phyloP scores from a whole-genome alignment of 2,888 invertebrate genomes.

The Caradrina clavipalpis region DNA sequence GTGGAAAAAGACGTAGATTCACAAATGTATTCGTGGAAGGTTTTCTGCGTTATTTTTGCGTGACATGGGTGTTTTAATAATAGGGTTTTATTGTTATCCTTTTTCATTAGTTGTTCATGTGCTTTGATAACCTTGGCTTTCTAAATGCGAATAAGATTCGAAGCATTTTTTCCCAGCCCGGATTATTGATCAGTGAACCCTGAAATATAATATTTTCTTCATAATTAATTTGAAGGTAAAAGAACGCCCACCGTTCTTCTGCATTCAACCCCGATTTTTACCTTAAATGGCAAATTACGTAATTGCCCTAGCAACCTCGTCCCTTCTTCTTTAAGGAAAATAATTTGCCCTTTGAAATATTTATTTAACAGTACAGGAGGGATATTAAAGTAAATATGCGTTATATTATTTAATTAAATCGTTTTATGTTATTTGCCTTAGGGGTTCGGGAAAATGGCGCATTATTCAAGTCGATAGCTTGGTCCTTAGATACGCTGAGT shows the following conservation, averaged over 20 bases:
- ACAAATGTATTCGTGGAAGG: conserved; percentile 16
- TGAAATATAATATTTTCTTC: conserved; percentile 17
- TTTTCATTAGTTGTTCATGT: neutral
- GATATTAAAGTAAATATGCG: conserved; percentile 60
- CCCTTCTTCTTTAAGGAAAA: conserved; percentile 37
- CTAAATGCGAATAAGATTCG: neutral
- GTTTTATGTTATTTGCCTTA: conserved; percentile 63
- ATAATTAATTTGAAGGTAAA: conserved; percentile 37
- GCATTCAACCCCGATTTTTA: conserved; percentile 25
- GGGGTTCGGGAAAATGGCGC: conserved; percentile 43
- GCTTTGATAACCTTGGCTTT: too few relatives aligned
- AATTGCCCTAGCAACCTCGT: conserved; percentile 45
- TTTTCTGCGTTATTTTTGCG: conserved; percentile 12
- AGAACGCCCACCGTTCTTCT: conserved; percentile 19
- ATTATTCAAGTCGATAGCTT: conserved; percentile 40
- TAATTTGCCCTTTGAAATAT: conserved; percentile 60
- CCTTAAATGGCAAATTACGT: conserved; percentile 51
- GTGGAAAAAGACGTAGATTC: conserved; percentile 31
- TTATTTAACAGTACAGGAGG: conserved; percentile 55
- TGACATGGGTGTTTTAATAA: conserved; percentile 30
- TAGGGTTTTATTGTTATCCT: neutral
- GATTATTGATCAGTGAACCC: neutral
- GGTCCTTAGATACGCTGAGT: conserved; percentile 12
- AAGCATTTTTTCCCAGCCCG: neutral
- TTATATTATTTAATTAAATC: conserved; percentile 66